Conservation (phyloP, 2,113 vertebrate genomes). For the Ursus arctos region DNA sequence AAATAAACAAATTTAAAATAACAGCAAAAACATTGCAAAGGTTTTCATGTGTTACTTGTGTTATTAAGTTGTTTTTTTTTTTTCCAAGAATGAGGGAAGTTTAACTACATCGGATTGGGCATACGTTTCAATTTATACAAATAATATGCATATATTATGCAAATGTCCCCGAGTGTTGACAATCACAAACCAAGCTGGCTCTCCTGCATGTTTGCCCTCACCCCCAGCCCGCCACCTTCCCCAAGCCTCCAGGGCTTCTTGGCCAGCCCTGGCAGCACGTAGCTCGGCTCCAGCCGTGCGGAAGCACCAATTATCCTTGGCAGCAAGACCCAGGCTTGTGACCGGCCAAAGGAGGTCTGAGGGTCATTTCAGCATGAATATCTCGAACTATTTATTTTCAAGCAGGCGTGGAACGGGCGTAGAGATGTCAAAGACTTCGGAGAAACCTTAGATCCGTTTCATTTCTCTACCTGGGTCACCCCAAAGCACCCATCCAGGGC, state of each 20-base stretch:
- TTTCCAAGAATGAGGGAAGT: neutral
- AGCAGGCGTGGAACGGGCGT: neutral
- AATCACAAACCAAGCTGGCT: neutral
- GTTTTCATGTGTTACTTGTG: neutral
- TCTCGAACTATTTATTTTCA: constrained; percentile 14
- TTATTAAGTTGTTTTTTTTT: neutral
- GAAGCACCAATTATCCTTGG: constrained; percentile 49
- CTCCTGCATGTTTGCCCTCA: neutral
- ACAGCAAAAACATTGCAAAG: neutral
- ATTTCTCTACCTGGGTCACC: neutral
- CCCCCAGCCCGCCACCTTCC: neutral
- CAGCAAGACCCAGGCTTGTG: constrained; percentile 48
- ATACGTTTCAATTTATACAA: constrained; percentile 38
- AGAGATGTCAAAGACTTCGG: neutral
- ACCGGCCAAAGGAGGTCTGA: constrained; percentile 47
- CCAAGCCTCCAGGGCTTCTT: neutral
- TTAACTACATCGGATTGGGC: neutral
- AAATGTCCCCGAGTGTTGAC: neutral
- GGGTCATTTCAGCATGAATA: constrained; percentile 15
- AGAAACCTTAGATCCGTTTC: neutral
- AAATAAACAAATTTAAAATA: constrained; percentile 5
- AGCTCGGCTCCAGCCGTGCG: constrained; percentile 33
- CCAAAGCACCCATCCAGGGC: neutral
- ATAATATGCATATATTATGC: neutral
- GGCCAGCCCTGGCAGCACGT: constrained; percentile 35